A percentile compares a stretch with the other conserved stretches of the same genome.
Evolutionary conservation across 2,888 invertebrate species (phyloP).

Genomic region (Trissoscelio sp.): DNA sequence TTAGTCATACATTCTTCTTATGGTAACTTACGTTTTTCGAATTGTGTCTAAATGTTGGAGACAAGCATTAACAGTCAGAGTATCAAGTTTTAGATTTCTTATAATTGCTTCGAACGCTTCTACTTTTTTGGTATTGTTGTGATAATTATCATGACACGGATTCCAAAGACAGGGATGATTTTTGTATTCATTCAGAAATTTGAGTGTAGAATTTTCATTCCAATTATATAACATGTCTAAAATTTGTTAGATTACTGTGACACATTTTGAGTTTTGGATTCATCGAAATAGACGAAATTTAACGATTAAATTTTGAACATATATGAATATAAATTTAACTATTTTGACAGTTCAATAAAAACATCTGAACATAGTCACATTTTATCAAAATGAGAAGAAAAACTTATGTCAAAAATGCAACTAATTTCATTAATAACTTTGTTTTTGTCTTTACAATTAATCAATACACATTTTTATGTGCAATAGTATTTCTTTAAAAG

Average conservation of each 20-base stretch:
- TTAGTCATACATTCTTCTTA: too few species aligned
- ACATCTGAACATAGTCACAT: slow-evolving; percentile 38
- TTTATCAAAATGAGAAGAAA: background rate
- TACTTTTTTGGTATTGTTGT: slow-evolving; percentile 71
- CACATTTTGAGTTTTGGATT: slow-evolving; percentile 46
- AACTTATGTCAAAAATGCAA: background rate
- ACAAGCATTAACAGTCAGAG: slow-evolving; percentile 72
- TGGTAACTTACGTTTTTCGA: slow-evolving; percentile 74
- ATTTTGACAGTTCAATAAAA: slow-evolving; percentile 34
- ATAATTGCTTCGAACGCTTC: slow-evolving; percentile 72
- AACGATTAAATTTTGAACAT: slow-evolving; percentile 8
- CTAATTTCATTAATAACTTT: background rate
- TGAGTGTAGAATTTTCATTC: slow-evolving; percentile 71
- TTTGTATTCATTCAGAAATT: slow-evolving; percentile 73
- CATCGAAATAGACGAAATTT: background rate
- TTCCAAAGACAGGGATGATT: slow-evolving; percentile 77
- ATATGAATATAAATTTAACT: slow-evolving; percentile 1
- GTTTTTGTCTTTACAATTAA: too few species aligned
- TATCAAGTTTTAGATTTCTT: slow-evolving; percentile 67
- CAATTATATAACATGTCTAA: slow-evolving; percentile 73
- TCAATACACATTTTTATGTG: too few species aligned
- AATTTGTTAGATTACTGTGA: background rate
- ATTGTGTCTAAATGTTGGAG: slow-evolving; percentile 73
- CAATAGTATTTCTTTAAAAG: too few species aligned
- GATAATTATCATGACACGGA: slow-evolving; percentile 71